Evolutionary conservation across 1,140 invertebrate species (phyloP), one percentile per base, ranked within the genome.

Genomic region (Cotesia vestalis): DNA sequence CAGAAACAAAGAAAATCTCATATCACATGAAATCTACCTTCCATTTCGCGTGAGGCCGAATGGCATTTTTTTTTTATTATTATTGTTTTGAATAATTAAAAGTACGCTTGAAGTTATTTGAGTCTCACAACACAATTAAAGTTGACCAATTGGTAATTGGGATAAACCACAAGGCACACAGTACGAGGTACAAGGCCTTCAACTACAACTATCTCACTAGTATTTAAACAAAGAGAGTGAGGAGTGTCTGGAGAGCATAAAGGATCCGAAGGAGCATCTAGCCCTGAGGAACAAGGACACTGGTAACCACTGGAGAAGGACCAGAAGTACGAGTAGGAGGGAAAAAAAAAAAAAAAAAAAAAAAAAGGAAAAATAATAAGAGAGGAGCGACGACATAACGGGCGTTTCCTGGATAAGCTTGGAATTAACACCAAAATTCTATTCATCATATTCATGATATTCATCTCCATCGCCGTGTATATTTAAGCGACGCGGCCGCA

Each of bases 391-490:
- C 57, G 67, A 69, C 67, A 69, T 69, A 69, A 69, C 67, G 55
- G 55, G 55, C 67, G 55, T 69, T 69, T 69, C 66, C 66, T 66
- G 51, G 64, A 63, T 73, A 73, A 68, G 67, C 70, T 60, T 46
- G 71, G 66, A 73, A 73, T 73, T 73, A 73, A 73, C 66, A 68
- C 71, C 66, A 57, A 73, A 69, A 73, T 73, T 73, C 71, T 73
- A 73, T 73, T 73, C 71, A 73, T 68, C 71, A 59, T 73, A 73
- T 73, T 73, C 71, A 73, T 73, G 71, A 73, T 73, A 73, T 73
- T 73, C 71, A 73, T 73, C 66, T 73, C 46, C 66, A 62, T 73
- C 35, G 71, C 59, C 62, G 66, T 66, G 62, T 72, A 72, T 59
- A 72, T 59, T 68, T 53, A 68, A 68, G 66, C 53, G 34, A 59